Evolutionary conservation across 2,113 vertebrate genomes (phyloP).

Genomic region (Isurus oxyrinchus): DNA sequence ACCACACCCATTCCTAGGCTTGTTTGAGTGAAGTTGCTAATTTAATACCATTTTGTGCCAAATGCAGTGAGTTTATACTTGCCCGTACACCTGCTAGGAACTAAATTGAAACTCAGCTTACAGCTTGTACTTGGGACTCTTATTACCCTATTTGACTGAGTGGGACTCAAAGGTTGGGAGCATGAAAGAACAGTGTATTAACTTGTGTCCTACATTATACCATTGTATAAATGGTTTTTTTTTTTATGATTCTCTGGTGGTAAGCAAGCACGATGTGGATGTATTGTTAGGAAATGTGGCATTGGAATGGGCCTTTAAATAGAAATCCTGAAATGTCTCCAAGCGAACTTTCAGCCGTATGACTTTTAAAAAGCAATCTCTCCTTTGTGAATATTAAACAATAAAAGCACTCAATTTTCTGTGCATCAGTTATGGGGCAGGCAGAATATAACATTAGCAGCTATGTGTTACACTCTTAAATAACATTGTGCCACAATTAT

Average conservation of each 20-base stretch:
- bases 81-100: no score
- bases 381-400: not conserved
- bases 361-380: not conserved
- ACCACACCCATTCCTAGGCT: not conserved
- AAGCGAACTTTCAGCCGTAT: not conserved
- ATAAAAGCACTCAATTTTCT: not conserved
- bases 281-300: not conserved
- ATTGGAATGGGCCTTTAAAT: not conserved
- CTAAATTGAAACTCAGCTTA: not conserved
- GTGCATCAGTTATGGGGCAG: not conserved
- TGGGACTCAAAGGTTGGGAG: not conserved
- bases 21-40: not conserved
- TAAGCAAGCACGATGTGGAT: not conserved
- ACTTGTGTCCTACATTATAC: no score
- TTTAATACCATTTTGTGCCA: not conserved
- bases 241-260: not conserved
- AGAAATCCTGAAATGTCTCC: not conserved
- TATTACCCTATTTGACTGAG: not conserved
- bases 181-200: not conserved
- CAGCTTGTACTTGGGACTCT: no score
- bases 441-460: not conserved
- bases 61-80: not conserved
- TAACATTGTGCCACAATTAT: constrained; percentile 8
- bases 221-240: not conserved
- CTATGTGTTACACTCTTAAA: not conserved